Evolutionary conservation across 2,888 invertebrate genomes (phyloP).

Genomic region (Eupithecia inturbata): DNA sequence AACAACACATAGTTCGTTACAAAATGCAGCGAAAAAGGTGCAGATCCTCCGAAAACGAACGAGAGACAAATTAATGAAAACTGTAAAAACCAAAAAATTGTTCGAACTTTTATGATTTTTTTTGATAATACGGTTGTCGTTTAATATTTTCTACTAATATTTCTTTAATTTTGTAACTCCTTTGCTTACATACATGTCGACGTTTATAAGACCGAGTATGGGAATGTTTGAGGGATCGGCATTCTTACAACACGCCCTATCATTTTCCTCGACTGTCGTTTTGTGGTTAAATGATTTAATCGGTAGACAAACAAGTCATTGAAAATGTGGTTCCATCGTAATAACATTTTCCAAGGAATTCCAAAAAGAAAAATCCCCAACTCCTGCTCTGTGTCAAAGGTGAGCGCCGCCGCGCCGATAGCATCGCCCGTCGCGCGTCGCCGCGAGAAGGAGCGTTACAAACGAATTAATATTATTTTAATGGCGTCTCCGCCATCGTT

Average conservation of each 20-base stretch:
- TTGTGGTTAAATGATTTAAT: background rate
- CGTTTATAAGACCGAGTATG: background rate
- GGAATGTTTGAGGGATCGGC: background rate
- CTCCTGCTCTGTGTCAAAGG: slow-evolving; percentile 18
- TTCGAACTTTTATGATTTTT: background rate
- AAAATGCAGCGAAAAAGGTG: background rate
- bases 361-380: background rate
- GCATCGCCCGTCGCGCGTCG: slow-evolving; percentile 34
- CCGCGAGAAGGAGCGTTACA: slow-evolving; percentile 43
- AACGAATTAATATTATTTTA: slow-evolving; percentile 68
- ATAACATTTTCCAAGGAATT: background rate
- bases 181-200: background rate
- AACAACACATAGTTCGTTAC: background rate
- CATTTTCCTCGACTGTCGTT: background rate
- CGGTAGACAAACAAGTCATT: slow-evolving; percentile 1
- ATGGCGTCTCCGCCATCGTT: slow-evolving; percentile 71
- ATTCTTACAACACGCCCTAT: background rate
- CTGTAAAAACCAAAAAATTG: background rate
- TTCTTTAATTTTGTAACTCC: background rate
- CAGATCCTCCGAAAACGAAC: background rate
- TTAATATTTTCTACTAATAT: background rate
- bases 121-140: background rate
- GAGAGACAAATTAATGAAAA: too few relatives aligned
- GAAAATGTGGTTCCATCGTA: background rate
- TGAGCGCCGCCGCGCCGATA: slow-evolving; percentile 24